A percentile compares a stretch with the other conserved stretches of the same genome.
These are phyloP conservation scores for Troides aeacus DNA, from an alignment of 2,888 invertebrate genomes.

Conservation along the genomic window DNA sequence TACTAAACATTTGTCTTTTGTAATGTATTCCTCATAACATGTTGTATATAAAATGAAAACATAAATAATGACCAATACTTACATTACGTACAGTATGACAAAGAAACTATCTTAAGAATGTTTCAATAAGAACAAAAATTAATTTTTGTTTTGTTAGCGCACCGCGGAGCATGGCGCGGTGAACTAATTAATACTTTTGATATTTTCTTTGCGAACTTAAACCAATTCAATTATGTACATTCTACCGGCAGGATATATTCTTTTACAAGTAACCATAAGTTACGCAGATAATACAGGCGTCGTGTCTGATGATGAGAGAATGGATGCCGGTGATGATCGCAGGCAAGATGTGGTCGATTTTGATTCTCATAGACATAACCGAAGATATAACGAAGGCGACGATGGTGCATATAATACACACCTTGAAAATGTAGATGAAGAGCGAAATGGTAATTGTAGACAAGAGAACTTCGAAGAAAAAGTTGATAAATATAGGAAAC, in stretches of 20 bases:
- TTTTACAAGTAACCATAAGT: constrained; percentile 1
- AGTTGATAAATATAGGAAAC: constrained; percentile 45
- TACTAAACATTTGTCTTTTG: no score
- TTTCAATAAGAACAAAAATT: background rate
- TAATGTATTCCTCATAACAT: no score
- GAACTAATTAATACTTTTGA: constrained; percentile 13
- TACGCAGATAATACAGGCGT: constrained; percentile 4
- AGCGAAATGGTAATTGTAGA: constrained; percentile 40
- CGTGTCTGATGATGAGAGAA: constrained; percentile 34
- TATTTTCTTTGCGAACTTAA: constrained; percentile 1
- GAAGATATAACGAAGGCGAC: constrained; percentile 46
- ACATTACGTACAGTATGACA: no score
- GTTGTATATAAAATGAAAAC: no score
- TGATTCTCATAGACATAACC: constrained; percentile 30
- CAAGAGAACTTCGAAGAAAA: constrained; percentile 49
- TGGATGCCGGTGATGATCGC: constrained; percentile 20
- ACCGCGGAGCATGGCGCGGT: background rate
- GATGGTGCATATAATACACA: constrained; percentile 52
- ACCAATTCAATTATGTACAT: constrained; percentile 11
- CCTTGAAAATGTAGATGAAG: constrained; percentile 43
- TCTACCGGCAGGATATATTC: constrained; percentile 4
- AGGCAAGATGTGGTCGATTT: constrained; percentile 31
- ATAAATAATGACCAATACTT: no score
- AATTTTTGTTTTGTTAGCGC: constrained; percentile 18
- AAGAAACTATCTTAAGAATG: no score